A percentile compares a stretch with the other conserved stretches of the same genome.
Evolutionary conservation across 2,797 vertebrate species (phyloP).

Genomic region (Acipenser ruthenus): DNA sequence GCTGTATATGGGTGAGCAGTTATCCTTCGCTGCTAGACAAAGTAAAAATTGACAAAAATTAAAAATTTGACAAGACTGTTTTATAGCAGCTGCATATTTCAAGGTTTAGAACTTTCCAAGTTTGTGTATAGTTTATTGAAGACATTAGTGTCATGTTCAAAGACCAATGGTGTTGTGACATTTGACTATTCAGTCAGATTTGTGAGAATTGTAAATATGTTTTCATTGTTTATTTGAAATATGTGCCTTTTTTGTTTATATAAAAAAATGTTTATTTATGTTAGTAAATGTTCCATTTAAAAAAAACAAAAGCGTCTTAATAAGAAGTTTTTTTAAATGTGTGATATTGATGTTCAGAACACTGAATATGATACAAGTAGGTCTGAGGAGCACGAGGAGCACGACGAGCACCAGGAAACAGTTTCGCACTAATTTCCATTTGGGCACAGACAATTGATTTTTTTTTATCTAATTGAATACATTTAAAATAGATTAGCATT

Average conservation of each 20-base stretch:
- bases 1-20: not conserved
- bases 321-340: conserved; percentile 14
- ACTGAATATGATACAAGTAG: too few relatives aligned
- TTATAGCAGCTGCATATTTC: conserved; percentile 2
- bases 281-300: conserved; percentile 79
- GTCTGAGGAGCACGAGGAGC: too few relatives aligned
- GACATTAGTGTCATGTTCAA: conserved; percentile 2
- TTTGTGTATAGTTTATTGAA: not conserved
- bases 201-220: conserved; percentile 76
- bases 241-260: conserved; percentile 82
- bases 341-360: not conserved
- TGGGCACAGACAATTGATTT: too few relatives aligned
- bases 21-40: too few relatives aligned
- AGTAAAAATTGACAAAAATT: not conserved
- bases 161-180: conserved; percentile 1
- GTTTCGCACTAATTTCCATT: too few relatives aligned
- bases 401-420: too few relatives aligned
- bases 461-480: too few relatives aligned
- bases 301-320: conserved; percentile 39
- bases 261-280: conserved; percentile 89
- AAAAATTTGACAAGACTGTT: conserved; percentile 1
- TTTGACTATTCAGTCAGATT: conserved; percentile 26
- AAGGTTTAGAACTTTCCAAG: not conserved
- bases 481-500: too few relatives aligned
- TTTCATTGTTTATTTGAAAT: conserved; percentile 78